Base-by-base conservation (phyloP, 2,797 vertebrate genomes). In the Danionella dracula region DNA sequence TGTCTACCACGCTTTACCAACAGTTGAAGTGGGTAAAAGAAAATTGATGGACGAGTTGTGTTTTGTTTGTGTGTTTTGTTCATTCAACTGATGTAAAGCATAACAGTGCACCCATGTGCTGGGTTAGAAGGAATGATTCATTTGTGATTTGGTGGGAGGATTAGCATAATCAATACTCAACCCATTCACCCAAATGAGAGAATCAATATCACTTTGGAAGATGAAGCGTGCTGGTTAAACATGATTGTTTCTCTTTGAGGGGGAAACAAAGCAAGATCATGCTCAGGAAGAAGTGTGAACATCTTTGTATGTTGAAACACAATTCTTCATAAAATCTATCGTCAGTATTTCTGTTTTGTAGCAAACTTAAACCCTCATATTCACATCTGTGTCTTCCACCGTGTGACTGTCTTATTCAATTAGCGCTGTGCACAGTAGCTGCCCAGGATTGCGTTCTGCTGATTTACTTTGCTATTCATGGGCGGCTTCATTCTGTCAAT, bases 201-300 rank as follows among this genome's bases (percentile, higher is more conserved):
- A 68, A 63, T 76, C 69, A 71, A 63, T 78, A 61, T 56, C 61
- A 54, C 17, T 66, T 29, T n/a, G 34, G 17, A n/a, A n/a, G 37
- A 20, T 20, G 12, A 53, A 72, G 54, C 50, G 34, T n/a, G 5
- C 44, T 29, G 12, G 57, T 77, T 68, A 45, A 60, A 69, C 50
- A 68, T 48, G 19, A 71, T 69, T 68, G 62, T 62, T 50, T 57
- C 44, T 42, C 51, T 20, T 53, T 21, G 38, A 5, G 23, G 40
- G 51, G 74, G 27, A 62, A 58, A 40, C 42, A 54, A 23, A 60
- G 55, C 45, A 12, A 4, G 38, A 17, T 45, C 20, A 8, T n/a
- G n/a, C 6, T 27, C 44, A 41, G n/a, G n/a, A n/a, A n/a, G n/a
- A n/a, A n/a, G n/a, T n/a, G n/a, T n/a, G n/a, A n/a, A n/a, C n/a